These are phyloP conservation scores for Copsychus sechellarum DNA, from an alignment of 2,113 vertebrate genomes.

Conservation along the genomic window DNA sequence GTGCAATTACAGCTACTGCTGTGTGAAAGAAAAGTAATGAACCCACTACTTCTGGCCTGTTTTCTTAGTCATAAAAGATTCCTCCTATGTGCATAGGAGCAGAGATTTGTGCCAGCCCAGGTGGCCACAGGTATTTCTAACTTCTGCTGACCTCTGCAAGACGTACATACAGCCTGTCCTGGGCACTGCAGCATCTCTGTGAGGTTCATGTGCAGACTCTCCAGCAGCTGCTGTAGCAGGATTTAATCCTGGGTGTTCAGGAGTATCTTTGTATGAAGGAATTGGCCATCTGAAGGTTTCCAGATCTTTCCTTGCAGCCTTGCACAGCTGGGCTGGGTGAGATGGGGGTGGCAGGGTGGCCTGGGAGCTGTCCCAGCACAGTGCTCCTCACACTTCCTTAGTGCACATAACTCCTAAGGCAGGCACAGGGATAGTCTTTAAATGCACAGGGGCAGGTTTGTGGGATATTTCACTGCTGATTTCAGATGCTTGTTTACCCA, in stretches of 20 bases:
- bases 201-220: background rate
- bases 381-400: accelerated
- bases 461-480: background rate
- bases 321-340: background rate
- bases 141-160: background rate
- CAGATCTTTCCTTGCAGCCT: background rate
- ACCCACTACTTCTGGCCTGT: background rate
- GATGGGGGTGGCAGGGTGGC: background rate
- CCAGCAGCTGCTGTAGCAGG: background rate
- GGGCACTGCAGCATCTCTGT: background rate
- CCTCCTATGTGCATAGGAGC: background rate
- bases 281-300: background rate
- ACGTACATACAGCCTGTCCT: background rate
- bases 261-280: background rate
- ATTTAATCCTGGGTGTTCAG: background rate
- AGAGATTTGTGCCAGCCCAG: background rate
- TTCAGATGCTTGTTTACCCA: conserved; percentile 4
- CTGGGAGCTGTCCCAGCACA: background rate
- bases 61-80: background rate
- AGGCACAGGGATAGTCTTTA: background rate
- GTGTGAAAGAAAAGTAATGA: background rate
- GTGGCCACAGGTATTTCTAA: background rate
- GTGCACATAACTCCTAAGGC: background rate
- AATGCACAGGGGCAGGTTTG: background rate
- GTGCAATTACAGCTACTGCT: background rate